phyloP scores from a whole-genome alignment of 2,113 vertebrate species.

The Aythya baeri region DNA sequence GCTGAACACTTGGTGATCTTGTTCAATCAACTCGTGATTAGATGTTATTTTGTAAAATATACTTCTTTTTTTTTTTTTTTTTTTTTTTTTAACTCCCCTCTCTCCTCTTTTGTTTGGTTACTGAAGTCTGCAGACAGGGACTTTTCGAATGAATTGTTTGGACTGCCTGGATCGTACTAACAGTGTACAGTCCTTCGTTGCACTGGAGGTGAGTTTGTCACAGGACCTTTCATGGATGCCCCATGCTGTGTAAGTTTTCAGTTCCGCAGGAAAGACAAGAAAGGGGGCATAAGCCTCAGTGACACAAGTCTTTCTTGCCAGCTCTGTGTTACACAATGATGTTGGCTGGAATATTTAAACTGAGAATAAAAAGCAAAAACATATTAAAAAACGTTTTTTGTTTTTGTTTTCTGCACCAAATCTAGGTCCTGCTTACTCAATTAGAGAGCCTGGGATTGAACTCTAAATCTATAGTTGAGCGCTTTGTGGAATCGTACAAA shows the following conservation, averaged over 20 bases:
- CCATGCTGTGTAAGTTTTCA: not conserved
- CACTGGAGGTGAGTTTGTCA: slow-evolving; percentile 76
- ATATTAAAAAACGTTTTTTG: not conserved
- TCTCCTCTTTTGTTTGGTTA: slow-evolving; percentile 11
- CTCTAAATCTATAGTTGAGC: slow-evolving; percentile 76
- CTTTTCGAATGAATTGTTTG: slow-evolving; percentile 82
- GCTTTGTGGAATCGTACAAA: slow-evolving; percentile 81
- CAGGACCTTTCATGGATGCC: not conserved
- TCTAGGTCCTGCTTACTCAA: slow-evolving; percentile 79
- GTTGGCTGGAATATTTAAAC: not conserved
- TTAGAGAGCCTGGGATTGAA: slow-evolving; percentile 78
- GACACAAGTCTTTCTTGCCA: not conserved
- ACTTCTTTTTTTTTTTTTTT: not conserved
- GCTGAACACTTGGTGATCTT: not conserved
- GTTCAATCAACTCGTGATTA: not conserved
- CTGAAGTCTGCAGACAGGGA: slow-evolving; percentile 80
- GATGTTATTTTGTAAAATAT: slow-evolving; percentile 28
- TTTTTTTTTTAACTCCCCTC: not conserved
- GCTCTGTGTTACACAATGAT: not conserved
- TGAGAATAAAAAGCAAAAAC: not conserved
- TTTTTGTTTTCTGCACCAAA: not conserved
- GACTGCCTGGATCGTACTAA: slow-evolving; percentile 83
- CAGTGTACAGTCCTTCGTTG: slow-evolving; percentile 79
- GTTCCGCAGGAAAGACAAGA: not conserved
- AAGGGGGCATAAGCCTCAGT: not conserved